Evolutionary conservation across 2,113 vertebrate genomes (phyloP).

Genomic region (Malurus cyaneus): DNA sequence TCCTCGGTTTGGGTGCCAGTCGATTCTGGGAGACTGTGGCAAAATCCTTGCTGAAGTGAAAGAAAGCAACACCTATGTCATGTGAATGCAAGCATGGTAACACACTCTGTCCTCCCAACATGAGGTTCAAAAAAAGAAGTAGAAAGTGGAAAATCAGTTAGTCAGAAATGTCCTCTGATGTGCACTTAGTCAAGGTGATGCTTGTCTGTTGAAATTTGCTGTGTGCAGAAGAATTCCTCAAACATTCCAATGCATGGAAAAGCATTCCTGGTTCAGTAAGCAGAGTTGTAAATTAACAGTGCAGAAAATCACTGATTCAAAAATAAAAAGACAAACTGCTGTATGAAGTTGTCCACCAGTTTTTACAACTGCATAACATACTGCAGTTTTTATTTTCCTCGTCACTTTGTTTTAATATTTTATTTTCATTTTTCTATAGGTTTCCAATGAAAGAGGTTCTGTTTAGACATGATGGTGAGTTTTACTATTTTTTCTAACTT

Average conservation of each 20-base stretch:
- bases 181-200: neutral
- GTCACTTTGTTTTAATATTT: neutral
- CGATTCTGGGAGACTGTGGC: neutral
- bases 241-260: neutral
- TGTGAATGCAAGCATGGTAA: neutral
- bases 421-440: neutral
- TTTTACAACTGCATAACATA: neutral
- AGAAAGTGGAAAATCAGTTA: neutral
- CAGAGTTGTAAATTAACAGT: neutral
- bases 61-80: neutral
- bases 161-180: neutral
- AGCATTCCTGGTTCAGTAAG: neutral
- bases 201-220: neutral
- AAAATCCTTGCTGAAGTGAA: neutral
- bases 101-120: neutral
- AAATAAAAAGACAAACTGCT: neutral
- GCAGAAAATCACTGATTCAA: neutral
- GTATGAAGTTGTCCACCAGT: neutral
- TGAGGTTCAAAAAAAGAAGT: neutral
- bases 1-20: neutral
- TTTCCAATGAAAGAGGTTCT: constrained; percentile 12
- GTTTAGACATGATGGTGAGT: constrained; percentile 32
- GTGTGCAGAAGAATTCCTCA: neutral
- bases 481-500: neutral
- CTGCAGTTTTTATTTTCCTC: neutral